These are phyloP conservation scores for Sapajus apella DNA, from an alignment of 2,113 vertebrate species.

Conservation along the genomic window DNA sequence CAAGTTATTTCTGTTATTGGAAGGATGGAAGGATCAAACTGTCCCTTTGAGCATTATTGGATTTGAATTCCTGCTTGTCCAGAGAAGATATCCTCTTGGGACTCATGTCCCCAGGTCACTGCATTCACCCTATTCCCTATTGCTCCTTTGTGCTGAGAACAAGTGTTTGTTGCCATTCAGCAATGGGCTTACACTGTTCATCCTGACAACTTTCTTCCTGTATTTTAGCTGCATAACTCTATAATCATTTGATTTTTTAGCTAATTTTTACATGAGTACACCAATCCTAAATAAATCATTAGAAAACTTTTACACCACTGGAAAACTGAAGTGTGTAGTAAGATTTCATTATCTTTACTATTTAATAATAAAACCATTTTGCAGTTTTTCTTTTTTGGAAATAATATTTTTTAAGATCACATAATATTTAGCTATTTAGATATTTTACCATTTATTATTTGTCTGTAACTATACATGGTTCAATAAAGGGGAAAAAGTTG, in stretches of 20 bases:
- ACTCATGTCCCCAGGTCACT: rapidly evolving
- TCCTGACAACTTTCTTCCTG: not conserved
- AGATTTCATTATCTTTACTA: not conserved
- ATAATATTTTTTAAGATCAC: not conserved
- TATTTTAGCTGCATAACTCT: not conserved
- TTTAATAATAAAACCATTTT: slow-evolving; percentile 13
- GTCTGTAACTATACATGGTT: not conserved
- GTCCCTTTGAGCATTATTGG: too few relatives aligned
- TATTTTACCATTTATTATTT: not conserved
- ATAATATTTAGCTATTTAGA: not conserved
- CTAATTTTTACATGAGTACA: not conserved
- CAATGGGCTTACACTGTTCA: not conserved
- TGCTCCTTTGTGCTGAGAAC: not conserved
- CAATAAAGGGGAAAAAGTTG: not conserved
- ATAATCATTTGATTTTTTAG: not conserved
- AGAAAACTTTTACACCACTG: not conserved
- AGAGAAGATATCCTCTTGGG: not conserved
- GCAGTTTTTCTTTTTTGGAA: not conserved
- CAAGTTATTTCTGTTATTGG: not conserved
- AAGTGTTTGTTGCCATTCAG: rapidly evolving
- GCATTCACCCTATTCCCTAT: rapidly evolving
- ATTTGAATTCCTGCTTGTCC: not conserved
- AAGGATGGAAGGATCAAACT: rapidly evolving
- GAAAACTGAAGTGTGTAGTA: not conserved
- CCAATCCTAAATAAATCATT: not conserved